Percentiles rank a stretch among this genome's conserved stretches.
phyloP scores from a whole-genome alignment of 1,140 invertebrate genomes.

The Lepidurus packardi region DNA sequence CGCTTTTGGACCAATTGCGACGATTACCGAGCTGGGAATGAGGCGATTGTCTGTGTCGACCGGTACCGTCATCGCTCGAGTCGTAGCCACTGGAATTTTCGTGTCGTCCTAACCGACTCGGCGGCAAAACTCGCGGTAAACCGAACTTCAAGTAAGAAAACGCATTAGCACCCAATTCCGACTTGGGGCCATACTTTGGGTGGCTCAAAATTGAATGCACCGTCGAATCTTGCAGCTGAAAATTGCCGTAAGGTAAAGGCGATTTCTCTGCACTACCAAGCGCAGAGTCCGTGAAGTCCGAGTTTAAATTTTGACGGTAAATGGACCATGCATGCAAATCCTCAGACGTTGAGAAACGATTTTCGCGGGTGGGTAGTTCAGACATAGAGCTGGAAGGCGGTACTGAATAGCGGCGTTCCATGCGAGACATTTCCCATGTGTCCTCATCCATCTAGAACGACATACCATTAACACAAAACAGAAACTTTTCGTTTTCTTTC shows the following conservation, averaged over 20 bases:
- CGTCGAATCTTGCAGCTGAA: constrained; percentile 83
- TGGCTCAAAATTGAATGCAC: constrained; percentile 90
- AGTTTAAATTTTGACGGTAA: constrained; percentile 91
- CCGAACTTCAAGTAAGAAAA: constrained; percentile 91
- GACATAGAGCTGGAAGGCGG: constrained; percentile 29
- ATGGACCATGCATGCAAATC: constrained; percentile 94
- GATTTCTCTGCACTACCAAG: constrained; percentile 83
- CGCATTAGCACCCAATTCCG: constrained; percentile 72
- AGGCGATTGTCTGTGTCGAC: constrained; percentile 44
- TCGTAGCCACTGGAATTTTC: constrained; percentile 81
- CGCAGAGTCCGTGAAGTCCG: constrained; percentile 88
- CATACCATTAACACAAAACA: not conserved
- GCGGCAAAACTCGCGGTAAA: constrained; percentile 79
- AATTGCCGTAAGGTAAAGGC: constrained; percentile 84
- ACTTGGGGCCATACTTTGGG: constrained; percentile 60
- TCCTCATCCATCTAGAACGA: constrained; percentile 25
- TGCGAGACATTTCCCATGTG: constrained; percentile 32
- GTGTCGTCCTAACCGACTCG: constrained; percentile 50
- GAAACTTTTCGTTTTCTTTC: not conserved
- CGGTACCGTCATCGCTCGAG: constrained; percentile 58
- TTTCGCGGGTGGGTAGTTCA: constrained; percentile 10
- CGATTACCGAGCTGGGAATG: not conserved
- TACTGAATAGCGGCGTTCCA: constrained; percentile 32
- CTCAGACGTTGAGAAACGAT: constrained; percentile 57
- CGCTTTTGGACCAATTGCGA: constrained; percentile 49